Evolutionary conservation across 2,888 invertebrate genomes (phyloP), one percentile per base, ranked within the genome.

Genomic region (Eupithecia abbreviata): DNA sequence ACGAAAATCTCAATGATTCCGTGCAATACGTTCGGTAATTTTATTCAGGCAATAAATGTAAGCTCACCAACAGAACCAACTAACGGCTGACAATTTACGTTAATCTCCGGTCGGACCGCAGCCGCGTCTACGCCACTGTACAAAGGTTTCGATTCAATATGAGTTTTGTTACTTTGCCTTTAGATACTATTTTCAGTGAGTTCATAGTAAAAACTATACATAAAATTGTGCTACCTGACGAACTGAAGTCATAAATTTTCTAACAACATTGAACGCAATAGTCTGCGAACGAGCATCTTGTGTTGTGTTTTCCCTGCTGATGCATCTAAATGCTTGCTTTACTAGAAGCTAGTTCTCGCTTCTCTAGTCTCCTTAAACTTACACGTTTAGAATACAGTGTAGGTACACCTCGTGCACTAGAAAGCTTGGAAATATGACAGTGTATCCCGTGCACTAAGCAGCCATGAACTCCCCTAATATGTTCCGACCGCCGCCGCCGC

Each of bases 51-150:
- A 75, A 78, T 76, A 74, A 76, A 79, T 73, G 67, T 72, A 76
- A 76, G 72, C 77, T 72, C 55, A 72, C 74, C 72, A 75, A 75
- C 75, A 77, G 30, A 72, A 75, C 67, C 78, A 80, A 70, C 73
- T 77, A 80, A 79, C 83, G 79, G 81, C 82, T 81, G 82, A 84
- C 85, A 84, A 86, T 87, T 85, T 83, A 82, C 82, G 78, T 83
- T 86, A 85, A 87, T 86, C 83, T 83, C 84, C 80, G 84, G 83
- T 81, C 84, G 83, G 75, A 82, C 86, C 84, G 80, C 83, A 85
- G 79, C 79, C 78, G 7, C 49, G 49, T 58, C 69, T 30, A 43
- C n/a, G 47, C 43, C 18, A 30, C 55, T 51, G 41, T 62, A 71
- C 7, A 62, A 58, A 7, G 68, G 3, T 47, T 65, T 69, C 4